phyloP scores from a whole-genome alignment of 2,113 vertebrate genomes.

The Charadrius vociferus region DNA sequence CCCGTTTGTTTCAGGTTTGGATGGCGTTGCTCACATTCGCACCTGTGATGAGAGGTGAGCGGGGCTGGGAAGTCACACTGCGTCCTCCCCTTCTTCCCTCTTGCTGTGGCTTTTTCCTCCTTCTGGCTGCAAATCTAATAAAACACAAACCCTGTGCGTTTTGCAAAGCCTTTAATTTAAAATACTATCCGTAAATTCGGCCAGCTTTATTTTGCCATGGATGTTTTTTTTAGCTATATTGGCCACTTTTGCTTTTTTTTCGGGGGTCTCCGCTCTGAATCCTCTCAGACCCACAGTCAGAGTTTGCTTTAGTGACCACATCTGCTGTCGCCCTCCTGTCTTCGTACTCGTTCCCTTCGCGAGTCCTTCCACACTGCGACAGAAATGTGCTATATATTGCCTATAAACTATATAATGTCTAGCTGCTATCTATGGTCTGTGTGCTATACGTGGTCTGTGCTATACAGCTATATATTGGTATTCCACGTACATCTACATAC shows the following conservation, averaged over 20 bases:
- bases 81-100: not conserved
- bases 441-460: not conserved
- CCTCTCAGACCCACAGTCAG: not conserved
- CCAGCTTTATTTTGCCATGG: not conserved
- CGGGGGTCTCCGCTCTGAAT: not conserved
- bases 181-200: not conserved
- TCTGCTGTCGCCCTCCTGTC: not conserved
- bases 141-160: not conserved
- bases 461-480: not conserved
- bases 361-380: not conserved
- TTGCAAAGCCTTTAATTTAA: not conserved
- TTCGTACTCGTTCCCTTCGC: not conserved
- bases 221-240: not conserved
- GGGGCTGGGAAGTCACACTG: not conserved
- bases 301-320: not conserved
- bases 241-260: not conserved
- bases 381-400: not conserved
- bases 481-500: not conserved
- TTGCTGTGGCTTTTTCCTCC: not conserved
- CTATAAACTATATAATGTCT: too few species aligned
- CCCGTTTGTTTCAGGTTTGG: fast-evolving
- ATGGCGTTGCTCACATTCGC: not conserved
- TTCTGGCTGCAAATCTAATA: not conserved
- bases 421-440: too few species aligned
- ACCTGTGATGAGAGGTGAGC: not conserved